Evolutionary conservation across 2,113 vertebrate genomes (phyloP).

Genomic region (Ictalurus punctatus): DNA sequence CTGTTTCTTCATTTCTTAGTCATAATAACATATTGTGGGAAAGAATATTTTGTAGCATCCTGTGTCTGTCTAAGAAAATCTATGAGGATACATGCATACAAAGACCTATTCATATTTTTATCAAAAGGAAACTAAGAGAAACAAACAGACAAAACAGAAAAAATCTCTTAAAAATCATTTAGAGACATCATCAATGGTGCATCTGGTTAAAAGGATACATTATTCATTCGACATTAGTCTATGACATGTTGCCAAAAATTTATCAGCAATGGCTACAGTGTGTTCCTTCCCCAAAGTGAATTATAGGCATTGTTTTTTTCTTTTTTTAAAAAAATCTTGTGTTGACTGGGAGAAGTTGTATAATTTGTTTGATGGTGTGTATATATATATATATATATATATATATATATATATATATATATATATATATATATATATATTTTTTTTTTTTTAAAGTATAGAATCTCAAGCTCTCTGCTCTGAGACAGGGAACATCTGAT

Average conservation of each 20-base stretch:
- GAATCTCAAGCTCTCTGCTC: neutral
- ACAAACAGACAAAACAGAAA: neutral
- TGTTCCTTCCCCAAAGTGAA: neutral
- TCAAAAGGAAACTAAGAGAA: neutral
- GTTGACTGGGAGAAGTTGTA: neutral
- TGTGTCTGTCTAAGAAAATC: neutral
- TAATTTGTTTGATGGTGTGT: neutral
- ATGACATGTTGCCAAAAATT: neutral
- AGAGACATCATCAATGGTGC: neutral
- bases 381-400: no score
- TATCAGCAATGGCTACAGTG: neutral
- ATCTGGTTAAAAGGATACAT: neutral
- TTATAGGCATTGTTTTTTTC: neutral
- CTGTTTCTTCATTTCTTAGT: neutral
- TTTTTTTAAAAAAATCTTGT: neutral
- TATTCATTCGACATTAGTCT: neutral
- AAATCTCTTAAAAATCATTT: neutral
- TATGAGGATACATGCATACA: neutral
- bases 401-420: no score
- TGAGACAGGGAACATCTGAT: neutral
- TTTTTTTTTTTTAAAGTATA: neutral
- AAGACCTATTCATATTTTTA: neutral
- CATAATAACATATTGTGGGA: neutral
- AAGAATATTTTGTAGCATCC: neutral
- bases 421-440: no score